Percentiles rank a stretch among this genome's conserved stretches.
Evolutionary conservation across 2,797 vertebrate genomes (phyloP).

Genomic region (Sebastes taczanowskii): DNA sequence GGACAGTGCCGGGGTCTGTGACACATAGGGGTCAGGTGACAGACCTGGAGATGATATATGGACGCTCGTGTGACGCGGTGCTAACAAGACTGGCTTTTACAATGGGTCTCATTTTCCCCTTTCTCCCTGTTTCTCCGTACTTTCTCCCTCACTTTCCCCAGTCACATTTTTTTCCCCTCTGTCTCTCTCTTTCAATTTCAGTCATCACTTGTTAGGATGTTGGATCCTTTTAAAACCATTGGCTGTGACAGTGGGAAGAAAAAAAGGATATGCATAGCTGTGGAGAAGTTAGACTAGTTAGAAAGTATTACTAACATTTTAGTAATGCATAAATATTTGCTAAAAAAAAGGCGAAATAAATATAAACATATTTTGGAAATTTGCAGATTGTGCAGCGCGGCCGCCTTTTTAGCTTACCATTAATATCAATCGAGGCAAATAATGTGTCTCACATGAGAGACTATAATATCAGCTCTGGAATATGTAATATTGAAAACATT

Average conservation of each 20-base stretch:
- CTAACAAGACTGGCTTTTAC: conserved; percentile 79
- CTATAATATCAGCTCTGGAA: conserved; percentile 2
- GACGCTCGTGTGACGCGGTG: conserved; percentile 64
- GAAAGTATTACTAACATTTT: background rate
- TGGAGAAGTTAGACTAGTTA: background rate
- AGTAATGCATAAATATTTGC: background rate
- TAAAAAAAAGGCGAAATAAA: too few species aligned
- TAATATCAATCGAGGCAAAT: conserved; percentile 75
- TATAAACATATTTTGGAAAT: too few species aligned
- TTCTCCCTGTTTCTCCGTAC: background rate
- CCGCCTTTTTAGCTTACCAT: conserved; percentile 42
- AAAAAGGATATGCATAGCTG: background rate
- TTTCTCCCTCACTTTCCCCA: conserved; percentile 2
- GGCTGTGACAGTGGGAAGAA: conserved; percentile 6
- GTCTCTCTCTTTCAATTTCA: conserved; percentile 19
- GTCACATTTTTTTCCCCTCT: background rate
- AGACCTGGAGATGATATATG: conserved; percentile 75
- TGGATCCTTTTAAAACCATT: conserved; percentile 10
- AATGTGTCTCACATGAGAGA: conserved; percentile 61
- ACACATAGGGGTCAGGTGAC: conserved; percentile 78
- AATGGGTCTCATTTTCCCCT: conserved; percentile 61
- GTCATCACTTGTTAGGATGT: conserved; percentile 14
- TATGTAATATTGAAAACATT: conserved; percentile 7
- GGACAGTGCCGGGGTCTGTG: conserved; percentile 67
- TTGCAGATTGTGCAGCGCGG: too few species aligned